Conservation (phyloP, 2,113 vertebrate species). For the Amblyornis subalaris region DNA sequence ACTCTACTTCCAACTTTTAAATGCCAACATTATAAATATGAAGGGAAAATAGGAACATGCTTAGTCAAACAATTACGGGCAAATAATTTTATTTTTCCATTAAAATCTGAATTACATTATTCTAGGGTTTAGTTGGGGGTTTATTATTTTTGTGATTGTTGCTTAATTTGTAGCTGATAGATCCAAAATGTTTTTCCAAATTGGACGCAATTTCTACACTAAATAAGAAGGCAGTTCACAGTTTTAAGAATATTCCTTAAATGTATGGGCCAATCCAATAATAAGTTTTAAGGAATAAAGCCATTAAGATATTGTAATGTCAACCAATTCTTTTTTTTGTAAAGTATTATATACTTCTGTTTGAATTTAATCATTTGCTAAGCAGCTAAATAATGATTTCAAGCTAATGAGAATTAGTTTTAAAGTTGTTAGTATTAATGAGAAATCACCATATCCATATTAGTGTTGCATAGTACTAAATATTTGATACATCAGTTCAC, state of each 20-base stretch:
- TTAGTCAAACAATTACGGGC: background rate
- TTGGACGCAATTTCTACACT: background rate
- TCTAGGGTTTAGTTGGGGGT: background rate
- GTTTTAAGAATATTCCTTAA: constrained; percentile 5
- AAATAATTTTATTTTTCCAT: constrained; percentile 18
- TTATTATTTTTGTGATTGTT: constrained; percentile 20
- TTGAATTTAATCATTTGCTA: constrained; percentile 68
- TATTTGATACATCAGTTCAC: constrained; percentile 61
- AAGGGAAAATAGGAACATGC: background rate
- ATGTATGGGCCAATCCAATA: background rate
- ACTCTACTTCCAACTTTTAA: background rate
- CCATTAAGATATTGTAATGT: constrained; percentile 55
- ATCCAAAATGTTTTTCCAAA: background rate
- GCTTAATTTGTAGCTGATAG: constrained; percentile 17
- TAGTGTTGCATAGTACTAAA: constrained; percentile 58
- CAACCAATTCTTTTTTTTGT: constrained; percentile 47
- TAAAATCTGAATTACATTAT: constrained; percentile 11
- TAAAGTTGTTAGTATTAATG: constrained; percentile 66
- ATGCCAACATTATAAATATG: background rate
- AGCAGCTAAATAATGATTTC: constrained; percentile 72
- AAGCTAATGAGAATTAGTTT: constrained; percentile 66
- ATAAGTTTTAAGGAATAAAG: constrained; percentile 57
- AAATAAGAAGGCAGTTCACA: background rate
- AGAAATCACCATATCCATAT: constrained; percentile 65
- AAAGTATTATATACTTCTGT: constrained; percentile 55